Evolutionary conservation across 1,140 invertebrate species (phyloP), one percentile per base, ranked within the genome.

Genomic region (Dinothrombium tinctorium): DNA sequence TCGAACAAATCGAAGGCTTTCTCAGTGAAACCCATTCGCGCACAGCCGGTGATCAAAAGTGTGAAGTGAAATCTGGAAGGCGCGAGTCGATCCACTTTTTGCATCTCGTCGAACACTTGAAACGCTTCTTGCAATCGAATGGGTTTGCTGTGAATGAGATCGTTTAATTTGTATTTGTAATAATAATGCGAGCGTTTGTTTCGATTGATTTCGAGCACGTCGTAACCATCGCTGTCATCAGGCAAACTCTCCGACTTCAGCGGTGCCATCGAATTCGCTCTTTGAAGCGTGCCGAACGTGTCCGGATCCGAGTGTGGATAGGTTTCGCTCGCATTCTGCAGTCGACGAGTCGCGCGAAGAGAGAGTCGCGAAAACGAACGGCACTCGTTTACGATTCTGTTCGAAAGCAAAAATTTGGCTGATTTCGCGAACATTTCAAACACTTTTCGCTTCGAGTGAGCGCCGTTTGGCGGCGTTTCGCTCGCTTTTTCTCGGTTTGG

Each of bases 1-100:
- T 73, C 76, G 50, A 67, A 89, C 1, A 89, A 55, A 45, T 68
- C 66, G 53, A 86, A 86, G 17, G 80, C 80, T 59, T 76, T 78
- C 50, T 76, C 71, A 23, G 78, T 70, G 51, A 80, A 76, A 2
- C 86, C 84, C 4, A 71, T 68, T 45, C 68, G 56, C 5, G 76
- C 79, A 61, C 76, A 82, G 8, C 67, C 74, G 45, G 68, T 65
- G 42, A 92, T 76, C 20, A 90, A 53, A 26, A 83, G 60, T 53
- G 73, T 76, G 51, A 74, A 89, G 41, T 80, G 71, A 54, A 76
- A 80, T 43, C 64, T 61, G 40, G 69, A 69, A 1, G 81, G 81
- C 55, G 72, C 71, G 5, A 76, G 73, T 49, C 67, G 63, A 54
- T 84, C 79, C 51, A 73, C 61, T 54, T 73, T 67, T 9, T 76